Conservation (phyloP, 2,113 vertebrate species). For the Brachypodius melanocephalos region DNA sequence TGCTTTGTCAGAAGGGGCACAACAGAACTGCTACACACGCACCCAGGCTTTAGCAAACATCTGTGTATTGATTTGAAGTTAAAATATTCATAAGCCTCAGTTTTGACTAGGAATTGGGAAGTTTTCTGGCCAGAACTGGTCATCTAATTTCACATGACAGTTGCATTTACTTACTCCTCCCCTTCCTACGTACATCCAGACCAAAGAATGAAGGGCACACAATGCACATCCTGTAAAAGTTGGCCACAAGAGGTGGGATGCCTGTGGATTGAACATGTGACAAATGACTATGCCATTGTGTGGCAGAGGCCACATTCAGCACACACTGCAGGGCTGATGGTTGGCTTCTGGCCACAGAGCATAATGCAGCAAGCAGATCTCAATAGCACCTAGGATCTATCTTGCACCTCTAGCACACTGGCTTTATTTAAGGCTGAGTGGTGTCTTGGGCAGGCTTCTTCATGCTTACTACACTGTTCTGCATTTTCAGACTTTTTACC, state of each 20-base stretch:
- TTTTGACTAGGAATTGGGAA: not conserved
- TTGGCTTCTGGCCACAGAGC: not conserved
- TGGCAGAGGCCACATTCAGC: not conserved
- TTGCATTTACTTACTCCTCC: not conserved
- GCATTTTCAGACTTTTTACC: not conserved
- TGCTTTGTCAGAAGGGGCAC: not conserved
- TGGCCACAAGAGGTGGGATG: not conserved
- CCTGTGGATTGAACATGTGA: not conserved
- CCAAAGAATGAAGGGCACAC: not conserved
- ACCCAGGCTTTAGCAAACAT: not conserved
- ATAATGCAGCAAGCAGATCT: not conserved
- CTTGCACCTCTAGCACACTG: not conserved
- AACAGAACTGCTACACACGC: accelerated
- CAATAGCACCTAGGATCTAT: not conserved
- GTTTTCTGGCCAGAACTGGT: not conserved
- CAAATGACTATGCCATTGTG: not conserved
- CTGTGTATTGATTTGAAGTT: not conserved
- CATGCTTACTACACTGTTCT: not conserved
- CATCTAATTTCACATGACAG: not conserved
- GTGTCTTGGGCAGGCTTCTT: not conserved
- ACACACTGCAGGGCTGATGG: accelerated
- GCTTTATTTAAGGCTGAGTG: not conserved
- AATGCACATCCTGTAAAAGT: not conserved
- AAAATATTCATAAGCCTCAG: not conserved
- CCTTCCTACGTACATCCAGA: accelerated